Conservation (phyloP, 2,113 vertebrate species). For the Tretioscincus oriximinensis region DNA sequence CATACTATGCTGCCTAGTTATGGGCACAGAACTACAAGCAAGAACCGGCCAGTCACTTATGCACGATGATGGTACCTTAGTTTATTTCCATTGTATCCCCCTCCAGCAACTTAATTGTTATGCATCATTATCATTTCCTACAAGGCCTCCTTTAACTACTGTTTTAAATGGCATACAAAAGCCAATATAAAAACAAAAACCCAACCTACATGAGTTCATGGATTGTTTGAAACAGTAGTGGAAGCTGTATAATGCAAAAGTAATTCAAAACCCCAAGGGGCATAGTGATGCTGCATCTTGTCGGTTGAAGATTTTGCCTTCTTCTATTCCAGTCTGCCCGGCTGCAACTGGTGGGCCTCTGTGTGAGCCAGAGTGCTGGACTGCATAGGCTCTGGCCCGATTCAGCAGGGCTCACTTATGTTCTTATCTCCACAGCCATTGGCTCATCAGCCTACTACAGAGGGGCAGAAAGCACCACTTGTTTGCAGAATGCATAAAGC, state of each 20-base stretch:
- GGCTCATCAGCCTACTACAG: too few relatives aligned
- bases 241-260: background rate
- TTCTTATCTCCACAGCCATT: too few relatives aligned
- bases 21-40: slow-evolving; percentile 9
- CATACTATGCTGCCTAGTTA: background rate
- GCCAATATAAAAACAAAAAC: background rate
- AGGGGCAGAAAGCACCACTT: too few relatives aligned
- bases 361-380: too few relatives aligned
- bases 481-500: too few relatives aligned
- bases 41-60: slow-evolving; percentile 13
- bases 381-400: too few relatives aligned
- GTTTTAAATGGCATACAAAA: slow-evolving; percentile 5
- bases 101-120: background rate
- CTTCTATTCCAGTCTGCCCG: too few relatives aligned
- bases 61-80: background rate
- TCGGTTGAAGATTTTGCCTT: too few relatives aligned
- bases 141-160: background rate
- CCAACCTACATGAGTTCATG: rapidly evolving
- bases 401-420: too few relatives aligned
- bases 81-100: slow-evolving; percentile 8
- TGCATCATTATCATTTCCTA: background rate
- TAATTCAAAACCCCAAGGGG: background rate
- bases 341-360: too few relatives aligned
- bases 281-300: too few relatives aligned
- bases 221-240: background rate